A percentile compares a stretch with the other conserved stretches of the same genome.
Conservation (phyloP, 2,797 vertebrate genomes). For the Cephalopachus bancanus region DNA sequence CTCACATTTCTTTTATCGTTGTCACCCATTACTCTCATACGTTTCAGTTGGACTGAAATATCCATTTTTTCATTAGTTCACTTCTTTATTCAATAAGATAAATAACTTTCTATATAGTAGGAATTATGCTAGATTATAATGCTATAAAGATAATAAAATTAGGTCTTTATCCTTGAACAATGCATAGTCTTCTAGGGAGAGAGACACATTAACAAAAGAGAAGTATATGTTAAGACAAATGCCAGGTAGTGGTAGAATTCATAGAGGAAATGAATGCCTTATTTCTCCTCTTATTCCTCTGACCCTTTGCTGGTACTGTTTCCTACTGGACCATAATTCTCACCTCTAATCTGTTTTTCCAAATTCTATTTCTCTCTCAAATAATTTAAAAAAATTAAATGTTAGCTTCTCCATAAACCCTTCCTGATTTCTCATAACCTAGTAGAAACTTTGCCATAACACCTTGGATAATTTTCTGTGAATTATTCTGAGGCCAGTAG, state of each 20-base stretch:
- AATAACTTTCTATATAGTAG: not conserved
- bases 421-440: not conserved
- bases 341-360: not conserved
- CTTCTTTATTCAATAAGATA: not conserved
- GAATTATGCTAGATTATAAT: conserved; percentile 10
- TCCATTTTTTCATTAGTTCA: not conserved
- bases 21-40: not conserved
- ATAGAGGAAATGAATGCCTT: not conserved
- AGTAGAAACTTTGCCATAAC: not conserved
- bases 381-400: not conserved
- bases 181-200: not conserved
- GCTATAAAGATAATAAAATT: not conserved
- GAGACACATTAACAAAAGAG: not conserved
- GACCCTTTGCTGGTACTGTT: not conserved
- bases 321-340: not conserved
- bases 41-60: not conserved
- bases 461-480: not conserved
- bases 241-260: not conserved
- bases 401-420: not conserved
- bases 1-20: not conserved
- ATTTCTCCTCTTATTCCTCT: not conserved
- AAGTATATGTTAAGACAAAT: not conserved
- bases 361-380: not conserved
- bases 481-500: not conserved
- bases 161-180: not conserved